Conservation (phyloP, 1,140 invertebrate genomes). For the Idris sp. region DNA sequence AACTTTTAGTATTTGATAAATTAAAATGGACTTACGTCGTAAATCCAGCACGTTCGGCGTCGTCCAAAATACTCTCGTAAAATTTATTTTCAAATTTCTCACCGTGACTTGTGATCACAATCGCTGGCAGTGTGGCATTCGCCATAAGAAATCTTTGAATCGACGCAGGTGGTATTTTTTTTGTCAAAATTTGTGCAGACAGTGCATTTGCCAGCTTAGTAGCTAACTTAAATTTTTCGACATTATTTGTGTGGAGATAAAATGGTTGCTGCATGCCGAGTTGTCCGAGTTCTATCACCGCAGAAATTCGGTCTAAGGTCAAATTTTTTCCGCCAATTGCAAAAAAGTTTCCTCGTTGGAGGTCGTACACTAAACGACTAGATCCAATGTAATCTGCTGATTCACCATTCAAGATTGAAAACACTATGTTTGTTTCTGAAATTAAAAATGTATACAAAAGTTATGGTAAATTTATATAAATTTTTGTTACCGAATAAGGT, state of each 20-base stretch:
- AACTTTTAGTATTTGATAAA: too few relatives aligned
- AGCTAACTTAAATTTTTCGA: conserved; percentile 63
- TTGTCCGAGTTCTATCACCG: conserved; percentile 91
- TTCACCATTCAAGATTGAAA: conserved; percentile 94
- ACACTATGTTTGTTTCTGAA: conserved; percentile 87
- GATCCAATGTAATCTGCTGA: conserved; percentile 97
- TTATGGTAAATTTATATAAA: too few relatives aligned
- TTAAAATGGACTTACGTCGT: too few relatives aligned
- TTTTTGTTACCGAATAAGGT: too few relatives aligned
- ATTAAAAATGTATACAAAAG: too few relatives aligned
- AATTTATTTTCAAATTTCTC: conserved; percentile 85
- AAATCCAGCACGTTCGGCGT: conserved; percentile 76
- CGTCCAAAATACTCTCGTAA: conserved; percentile 91
- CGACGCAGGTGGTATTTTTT: conserved; percentile 89
- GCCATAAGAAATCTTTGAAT: conserved; percentile 88
- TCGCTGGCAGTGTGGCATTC: conserved; percentile 80
- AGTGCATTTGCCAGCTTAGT: conserved; percentile 73
- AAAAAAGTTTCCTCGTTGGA: conserved; percentile 83
- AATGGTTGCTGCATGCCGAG: conserved; percentile 78
- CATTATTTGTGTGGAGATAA: conserved; percentile 75
- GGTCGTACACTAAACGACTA: conserved; percentile 91
- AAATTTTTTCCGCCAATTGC: conserved; percentile 79
- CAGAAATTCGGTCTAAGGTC: conserved; percentile 82
- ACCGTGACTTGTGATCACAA: conserved; percentile 84
- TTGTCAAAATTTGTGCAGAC: conserved; percentile 67